Evolutionary conservation across 2,888 invertebrate genomes (phyloP).

Genomic region (Archaeoteleia sp.): DNA sequence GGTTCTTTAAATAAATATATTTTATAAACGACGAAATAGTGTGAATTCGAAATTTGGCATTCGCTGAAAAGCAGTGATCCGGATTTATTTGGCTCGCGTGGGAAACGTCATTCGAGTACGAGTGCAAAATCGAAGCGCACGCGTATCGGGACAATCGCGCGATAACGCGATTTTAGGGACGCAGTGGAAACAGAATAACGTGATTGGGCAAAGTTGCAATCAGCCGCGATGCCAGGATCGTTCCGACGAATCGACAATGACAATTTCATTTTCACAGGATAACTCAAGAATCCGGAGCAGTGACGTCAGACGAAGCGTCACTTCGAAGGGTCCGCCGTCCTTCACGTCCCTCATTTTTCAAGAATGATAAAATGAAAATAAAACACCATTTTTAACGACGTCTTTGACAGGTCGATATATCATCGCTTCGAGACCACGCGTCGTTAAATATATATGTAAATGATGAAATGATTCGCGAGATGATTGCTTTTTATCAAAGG

Average conservation of each 20-base stretch:
- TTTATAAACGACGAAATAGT: not conserved
- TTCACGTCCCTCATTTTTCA: conserved; percentile 14
- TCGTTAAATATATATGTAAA: too few species aligned
- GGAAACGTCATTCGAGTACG: not conserved
- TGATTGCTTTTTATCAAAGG: too few species aligned
- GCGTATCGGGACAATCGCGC: conserved; percentile 33
- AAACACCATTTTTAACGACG: not conserved
- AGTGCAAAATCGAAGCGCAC: conserved; percentile 11
- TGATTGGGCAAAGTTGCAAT: conserved; percentile 47
- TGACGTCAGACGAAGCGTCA: conserved; percentile 13
- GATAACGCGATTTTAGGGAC: conserved; percentile 31
- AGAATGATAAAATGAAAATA: conserved; percentile 1
- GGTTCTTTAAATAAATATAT: not conserved
- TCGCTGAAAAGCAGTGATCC: too few species aligned
- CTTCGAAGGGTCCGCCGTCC: not conserved
- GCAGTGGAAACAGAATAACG: conserved; percentile 40
- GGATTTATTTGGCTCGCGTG: too few species aligned
- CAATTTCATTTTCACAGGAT: conserved; percentile 31
- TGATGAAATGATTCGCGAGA: too few species aligned
- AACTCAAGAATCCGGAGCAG: conserved; percentile 10
- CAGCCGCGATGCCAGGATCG: conserved; percentile 43
- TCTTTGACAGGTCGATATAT: conserved; percentile 1
- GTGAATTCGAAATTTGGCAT: not conserved
- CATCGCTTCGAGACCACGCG: not conserved
- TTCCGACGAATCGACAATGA: conserved; percentile 44